Evolutionary conservation across 2,888 invertebrate genomes (phyloP).

Genomic region (Tachina lurida): DNA sequence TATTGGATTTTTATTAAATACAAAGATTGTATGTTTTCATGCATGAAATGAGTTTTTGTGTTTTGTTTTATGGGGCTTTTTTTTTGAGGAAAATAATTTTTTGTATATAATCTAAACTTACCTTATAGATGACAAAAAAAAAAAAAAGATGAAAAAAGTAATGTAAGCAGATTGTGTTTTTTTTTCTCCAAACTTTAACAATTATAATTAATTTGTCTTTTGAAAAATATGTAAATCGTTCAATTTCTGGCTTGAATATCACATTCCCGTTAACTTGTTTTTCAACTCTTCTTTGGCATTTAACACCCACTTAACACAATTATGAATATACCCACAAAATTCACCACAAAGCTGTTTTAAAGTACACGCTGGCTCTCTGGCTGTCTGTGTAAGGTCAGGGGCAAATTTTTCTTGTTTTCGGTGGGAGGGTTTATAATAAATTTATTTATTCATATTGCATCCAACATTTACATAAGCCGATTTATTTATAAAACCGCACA

Average conservation of each 20-base stretch:
- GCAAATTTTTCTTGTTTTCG: neutral
- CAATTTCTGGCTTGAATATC: slow-evolving; percentile 23
- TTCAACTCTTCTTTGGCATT: slow-evolving; percentile 29
- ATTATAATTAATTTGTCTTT: slow-evolving; percentile 69
- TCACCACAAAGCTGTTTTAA: slow-evolving; percentile 66
- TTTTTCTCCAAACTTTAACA: slow-evolving; percentile 16
- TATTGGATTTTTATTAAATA: slow-evolving; percentile 47
- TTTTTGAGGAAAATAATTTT: slow-evolving; percentile 49
- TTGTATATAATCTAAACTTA: slow-evolving; percentile 32
- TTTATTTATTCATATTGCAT: slow-evolving; percentile 69
- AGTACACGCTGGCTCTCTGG: neutral
- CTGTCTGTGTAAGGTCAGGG: neutral
- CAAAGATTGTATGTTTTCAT: slow-evolving; percentile 82
- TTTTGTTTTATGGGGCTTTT: slow-evolving; percentile 73
- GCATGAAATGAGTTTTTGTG: slow-evolving; percentile 83
- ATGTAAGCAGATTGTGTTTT: slow-evolving; percentile 2
- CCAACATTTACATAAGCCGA: slow-evolving; percentile 66
- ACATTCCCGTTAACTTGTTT: slow-evolving; percentile 4
- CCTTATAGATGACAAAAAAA: neutral
- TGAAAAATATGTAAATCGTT: slow-evolving; percentile 31
- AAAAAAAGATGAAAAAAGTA: neutral
- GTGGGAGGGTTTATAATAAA: slow-evolving; percentile 44
- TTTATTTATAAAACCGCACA: slow-evolving; percentile 70
- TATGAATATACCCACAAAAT: slow-evolving; percentile 72
- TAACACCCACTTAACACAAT: slow-evolving; percentile 71